These are phyloP conservation scores for Dendropsophus ebraccatus DNA, from an alignment of 2,113 vertebrate genomes.

Conservation along the genomic window DNA sequence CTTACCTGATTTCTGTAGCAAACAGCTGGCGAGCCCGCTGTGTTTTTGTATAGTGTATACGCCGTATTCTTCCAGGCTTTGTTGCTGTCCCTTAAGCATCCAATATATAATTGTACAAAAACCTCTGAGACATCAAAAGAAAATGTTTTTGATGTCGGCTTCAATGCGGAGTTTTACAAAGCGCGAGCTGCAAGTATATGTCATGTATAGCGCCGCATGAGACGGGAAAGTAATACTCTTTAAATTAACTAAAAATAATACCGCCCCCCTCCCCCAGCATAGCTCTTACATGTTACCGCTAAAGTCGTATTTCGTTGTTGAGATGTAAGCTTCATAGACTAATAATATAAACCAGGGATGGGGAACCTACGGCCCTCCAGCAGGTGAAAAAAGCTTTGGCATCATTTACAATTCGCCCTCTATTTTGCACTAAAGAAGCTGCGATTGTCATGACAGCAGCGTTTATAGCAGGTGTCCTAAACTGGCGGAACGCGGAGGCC, in stretches of 20 bases:
- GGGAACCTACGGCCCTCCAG: no score
- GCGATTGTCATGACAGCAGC: no score
- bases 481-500: no score
- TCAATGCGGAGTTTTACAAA: conserved; percentile 43
- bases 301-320: not conserved
- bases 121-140: conserved; percentile 36
- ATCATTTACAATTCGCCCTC: no score
- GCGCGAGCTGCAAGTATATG: conserved; percentile 24
- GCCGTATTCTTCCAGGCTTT: conserved; percentile 29
- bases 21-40: conserved; percentile 29
- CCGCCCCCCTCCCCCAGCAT: not conserved
- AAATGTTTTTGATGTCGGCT: conserved; percentile 43
- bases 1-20: conserved; percentile 34
- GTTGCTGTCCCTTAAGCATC: conserved; percentile 43
- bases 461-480: no score
- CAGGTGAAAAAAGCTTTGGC: no score
- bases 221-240: conserved; percentile 5
- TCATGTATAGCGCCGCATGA: conserved; percentile 11
- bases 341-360: no score
- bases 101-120: conserved; percentile 42
- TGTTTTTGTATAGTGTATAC: conserved; percentile 29
- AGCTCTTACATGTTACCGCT: not conserved
- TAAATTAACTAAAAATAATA: conserved; percentile 25
- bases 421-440: no score
- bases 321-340: no score